Percentiles rank a stretch among this genome's conserved stretches.
Conservation (phyloP, 30 jellyfish, hydroid and myxozoan genomes). For the Aurelia coerulea region DNA sequence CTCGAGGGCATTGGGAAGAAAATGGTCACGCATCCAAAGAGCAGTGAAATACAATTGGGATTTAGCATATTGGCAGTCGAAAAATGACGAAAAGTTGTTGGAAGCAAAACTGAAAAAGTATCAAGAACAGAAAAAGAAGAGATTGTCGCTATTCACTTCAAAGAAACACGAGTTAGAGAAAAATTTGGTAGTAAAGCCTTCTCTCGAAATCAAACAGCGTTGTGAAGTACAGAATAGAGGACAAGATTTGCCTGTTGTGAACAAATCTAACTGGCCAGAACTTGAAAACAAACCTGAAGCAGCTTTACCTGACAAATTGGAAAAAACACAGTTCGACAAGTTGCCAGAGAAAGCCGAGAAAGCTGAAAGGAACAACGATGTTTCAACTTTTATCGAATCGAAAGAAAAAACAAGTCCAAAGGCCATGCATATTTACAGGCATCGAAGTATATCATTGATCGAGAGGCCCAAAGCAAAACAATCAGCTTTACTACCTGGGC, state of each 20-base stretch:
- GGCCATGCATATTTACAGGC: background rate
- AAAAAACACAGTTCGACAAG: too few relatives aligned
- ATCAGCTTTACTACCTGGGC: background rate
- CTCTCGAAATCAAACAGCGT: background rate
- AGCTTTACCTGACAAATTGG: too few relatives aligned
- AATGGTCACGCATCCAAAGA: conserved; percentile 1
- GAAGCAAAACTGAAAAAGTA: conserved; percentile 21
- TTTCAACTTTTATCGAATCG: too few relatives aligned
- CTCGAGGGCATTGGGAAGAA: background rate
- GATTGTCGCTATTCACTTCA: conserved; percentile 7
- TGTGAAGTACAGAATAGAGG: background rate
- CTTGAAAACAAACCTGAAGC: too few relatives aligned
- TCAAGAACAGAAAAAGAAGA: conserved; percentile 33
- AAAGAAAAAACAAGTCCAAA: too few relatives aligned
- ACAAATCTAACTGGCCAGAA: too few relatives aligned
- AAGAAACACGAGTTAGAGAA: conserved; percentile 27
- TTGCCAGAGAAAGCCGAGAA: too few relatives aligned
- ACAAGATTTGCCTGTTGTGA: too few relatives aligned
- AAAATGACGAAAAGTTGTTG: conserved; percentile 14
- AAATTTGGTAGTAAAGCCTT: background rate
- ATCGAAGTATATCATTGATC: background rate
- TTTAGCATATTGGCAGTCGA: conserved; percentile 30
- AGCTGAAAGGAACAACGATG: too few relatives aligned
- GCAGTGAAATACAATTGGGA: conserved; percentile 44
- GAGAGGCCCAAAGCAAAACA: background rate